phyloP scores from a whole-genome alignment of 2,797 vertebrate species.

The Scyliorhinus canicula region DNA sequence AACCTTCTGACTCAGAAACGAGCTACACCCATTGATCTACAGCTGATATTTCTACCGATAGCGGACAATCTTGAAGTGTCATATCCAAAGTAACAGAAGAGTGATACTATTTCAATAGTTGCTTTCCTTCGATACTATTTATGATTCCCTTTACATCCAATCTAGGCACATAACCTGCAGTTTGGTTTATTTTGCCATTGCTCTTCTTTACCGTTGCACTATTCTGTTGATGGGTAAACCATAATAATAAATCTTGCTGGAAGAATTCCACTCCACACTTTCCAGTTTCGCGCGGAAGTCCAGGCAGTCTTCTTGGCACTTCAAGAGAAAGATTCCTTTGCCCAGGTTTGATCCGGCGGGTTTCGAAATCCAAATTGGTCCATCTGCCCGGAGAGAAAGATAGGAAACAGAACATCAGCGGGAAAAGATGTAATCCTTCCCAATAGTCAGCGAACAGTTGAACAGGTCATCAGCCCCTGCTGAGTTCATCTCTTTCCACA shows the following conservation, averaged over 20 bases:
- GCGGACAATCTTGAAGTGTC: not conserved
- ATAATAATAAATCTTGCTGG: slow-evolving; percentile 45
- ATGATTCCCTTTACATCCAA: not conserved
- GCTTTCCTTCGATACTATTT: not conserved
- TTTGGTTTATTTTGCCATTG: not conserved
- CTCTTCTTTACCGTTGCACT: slow-evolving; percentile 66
- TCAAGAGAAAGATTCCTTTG: slow-evolving; percentile 78
- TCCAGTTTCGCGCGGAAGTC: slow-evolving; percentile 61
- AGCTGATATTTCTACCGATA: not conserved
- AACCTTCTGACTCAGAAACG: not conserved
- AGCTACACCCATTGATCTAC: not conserved
- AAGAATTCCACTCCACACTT: slow-evolving; percentile 46
- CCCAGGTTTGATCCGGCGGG: slow-evolving; percentile 77
- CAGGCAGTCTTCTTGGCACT: slow-evolving; percentile 56
- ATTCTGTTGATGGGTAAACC: slow-evolving; percentile 59
- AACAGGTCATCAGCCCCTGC: not conserved
- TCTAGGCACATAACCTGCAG: not conserved
- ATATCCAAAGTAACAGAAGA: not conserved
- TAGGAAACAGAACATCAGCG: not conserved
- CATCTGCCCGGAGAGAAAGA: slow-evolving; percentile 43
- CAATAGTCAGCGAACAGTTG: not conserved
- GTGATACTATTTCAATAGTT: not conserved
- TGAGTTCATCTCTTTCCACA: not conserved
- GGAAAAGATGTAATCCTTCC: not conserved
- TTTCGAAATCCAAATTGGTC: slow-evolving; percentile 83